Conservation (phyloP, 2,113 vertebrate genomes). For the Recurvirostra avosetta region DNA sequence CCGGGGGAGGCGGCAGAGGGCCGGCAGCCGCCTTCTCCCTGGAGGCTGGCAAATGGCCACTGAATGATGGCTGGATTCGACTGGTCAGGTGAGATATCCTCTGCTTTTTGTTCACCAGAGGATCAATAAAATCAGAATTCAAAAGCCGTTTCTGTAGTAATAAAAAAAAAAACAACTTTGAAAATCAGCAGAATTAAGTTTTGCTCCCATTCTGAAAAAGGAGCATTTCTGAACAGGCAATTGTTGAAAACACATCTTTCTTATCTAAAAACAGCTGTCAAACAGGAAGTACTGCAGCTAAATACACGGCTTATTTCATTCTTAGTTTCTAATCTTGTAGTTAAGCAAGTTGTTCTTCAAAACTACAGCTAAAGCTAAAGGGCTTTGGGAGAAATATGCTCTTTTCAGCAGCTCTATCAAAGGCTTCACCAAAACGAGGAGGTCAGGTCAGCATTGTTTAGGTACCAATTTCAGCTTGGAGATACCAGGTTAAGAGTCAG, state of each 20-base stretch:
- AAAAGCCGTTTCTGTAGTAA: constrained; percentile 75
- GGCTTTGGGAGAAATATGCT: background rate
- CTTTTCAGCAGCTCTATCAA: background rate
- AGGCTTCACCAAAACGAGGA: background rate
- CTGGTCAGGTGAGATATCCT: constrained; percentile 83
- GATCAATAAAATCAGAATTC: constrained; percentile 78
- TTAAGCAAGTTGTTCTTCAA: background rate
- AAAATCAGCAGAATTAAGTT: background rate
- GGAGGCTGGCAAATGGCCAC: constrained; percentile 53
- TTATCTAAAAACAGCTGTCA: background rate
- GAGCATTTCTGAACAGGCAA: background rate
- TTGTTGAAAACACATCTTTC: background rate
- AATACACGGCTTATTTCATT: background rate
- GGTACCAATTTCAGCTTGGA: fast-evolving
- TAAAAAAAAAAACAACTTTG: too few species aligned
- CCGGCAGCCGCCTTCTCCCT: constrained; percentile 65
- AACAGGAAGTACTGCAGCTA: background rate
- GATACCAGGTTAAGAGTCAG: background rate
- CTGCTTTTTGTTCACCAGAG: constrained; percentile 83
- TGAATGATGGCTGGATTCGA: constrained; percentile 66
- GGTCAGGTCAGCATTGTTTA: fast-evolving
- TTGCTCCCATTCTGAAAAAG: background rate
- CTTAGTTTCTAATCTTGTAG: background rate
- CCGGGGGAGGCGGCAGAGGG: background rate
- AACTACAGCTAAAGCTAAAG: background rate